These are phyloP conservation scores for Caenorhabditis sinica DNA, from an alignment of 2,888 invertebrate species.

Conservation along the genomic window DNA sequence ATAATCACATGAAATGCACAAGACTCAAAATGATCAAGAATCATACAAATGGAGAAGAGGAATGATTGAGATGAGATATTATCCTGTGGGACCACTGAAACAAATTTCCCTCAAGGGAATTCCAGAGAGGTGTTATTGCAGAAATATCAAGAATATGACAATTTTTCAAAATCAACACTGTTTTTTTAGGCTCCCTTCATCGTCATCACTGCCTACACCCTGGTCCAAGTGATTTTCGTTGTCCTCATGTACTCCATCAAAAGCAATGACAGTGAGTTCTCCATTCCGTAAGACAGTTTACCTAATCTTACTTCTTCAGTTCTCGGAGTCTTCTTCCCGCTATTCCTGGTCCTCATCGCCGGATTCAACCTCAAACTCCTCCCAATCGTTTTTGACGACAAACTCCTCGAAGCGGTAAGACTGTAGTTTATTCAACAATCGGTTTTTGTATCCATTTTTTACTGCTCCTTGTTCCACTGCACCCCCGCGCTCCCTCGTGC, in stretches of 20 bases:
- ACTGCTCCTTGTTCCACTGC: not conserved
- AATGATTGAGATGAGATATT: not conserved
- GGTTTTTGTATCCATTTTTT: not conserved
- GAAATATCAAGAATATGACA: not conserved
- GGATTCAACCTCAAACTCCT: constrained; percentile 87
- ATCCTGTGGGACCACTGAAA: not conserved
- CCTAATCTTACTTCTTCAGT: constrained; percentile 81
- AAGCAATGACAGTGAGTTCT: constrained; percentile 48
- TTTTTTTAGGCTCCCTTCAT: constrained; percentile 60
- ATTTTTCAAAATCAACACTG: not conserved
- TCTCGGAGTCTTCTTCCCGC: constrained; percentile 94
- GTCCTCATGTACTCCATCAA: constrained; percentile 46
- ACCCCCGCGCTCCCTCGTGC: constrained; percentile 19
- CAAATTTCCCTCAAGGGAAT: not conserved
- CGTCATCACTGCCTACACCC: constrained; percentile 47
- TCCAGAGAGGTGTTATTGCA: not conserved
- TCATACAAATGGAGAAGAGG: not conserved
- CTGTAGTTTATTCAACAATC: not conserved
- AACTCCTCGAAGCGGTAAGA: constrained; percentile 78
- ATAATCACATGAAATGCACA: constrained; percentile 44
- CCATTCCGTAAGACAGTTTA: not conserved
- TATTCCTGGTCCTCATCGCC: constrained; percentile 94
- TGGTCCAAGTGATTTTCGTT: constrained; percentile 42
- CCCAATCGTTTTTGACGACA: constrained; percentile 73
- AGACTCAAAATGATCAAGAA: constrained; percentile 19